Evolutionary conservation across 1,140 invertebrate genomes (phyloP).

Genomic region (Drosophila grimshawi): DNA sequence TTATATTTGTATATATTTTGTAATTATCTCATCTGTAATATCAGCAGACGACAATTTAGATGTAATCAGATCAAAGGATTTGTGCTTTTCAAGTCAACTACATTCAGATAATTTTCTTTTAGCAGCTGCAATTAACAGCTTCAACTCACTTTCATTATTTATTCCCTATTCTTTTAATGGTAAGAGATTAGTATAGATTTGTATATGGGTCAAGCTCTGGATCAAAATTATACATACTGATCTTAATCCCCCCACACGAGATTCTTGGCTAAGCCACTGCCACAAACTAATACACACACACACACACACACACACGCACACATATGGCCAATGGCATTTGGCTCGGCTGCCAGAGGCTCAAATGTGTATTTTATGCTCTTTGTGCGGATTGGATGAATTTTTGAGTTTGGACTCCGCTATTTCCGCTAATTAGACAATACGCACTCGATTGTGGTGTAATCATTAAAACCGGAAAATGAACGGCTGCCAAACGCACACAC

Average conservation of each 20-base stretch:
- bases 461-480: conserved; percentile 78
- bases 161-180: too few species aligned
- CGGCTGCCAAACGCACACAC: conserved; percentile 32
- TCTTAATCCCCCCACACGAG: not conserved
- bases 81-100: too few species aligned
- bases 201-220: too few species aligned
- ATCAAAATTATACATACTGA: not conserved
- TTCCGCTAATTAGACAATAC: conserved; percentile 80
- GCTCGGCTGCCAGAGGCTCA: conserved; percentile 41
- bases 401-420: conserved; percentile 23
- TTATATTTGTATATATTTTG: too few species aligned
- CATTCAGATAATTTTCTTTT: too few species aligned
- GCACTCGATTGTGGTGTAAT: conserved; percentile 82
- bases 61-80: too few species aligned
- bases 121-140: too few species aligned
- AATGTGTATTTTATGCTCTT: conserved; percentile 77
- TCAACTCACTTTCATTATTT: too few species aligned
- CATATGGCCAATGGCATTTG: conserved; percentile 18
- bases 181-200: too few species aligned
- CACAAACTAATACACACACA: conserved; percentile 14
- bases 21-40: too few species aligned
- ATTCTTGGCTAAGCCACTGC: not conserved
- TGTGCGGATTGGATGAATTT: conserved; percentile 58
- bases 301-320: conserved; percentile 2
- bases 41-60: too few species aligned